Conservation (phyloP, 2,888 invertebrate species). For the Drosophila hamatofila region DNA sequence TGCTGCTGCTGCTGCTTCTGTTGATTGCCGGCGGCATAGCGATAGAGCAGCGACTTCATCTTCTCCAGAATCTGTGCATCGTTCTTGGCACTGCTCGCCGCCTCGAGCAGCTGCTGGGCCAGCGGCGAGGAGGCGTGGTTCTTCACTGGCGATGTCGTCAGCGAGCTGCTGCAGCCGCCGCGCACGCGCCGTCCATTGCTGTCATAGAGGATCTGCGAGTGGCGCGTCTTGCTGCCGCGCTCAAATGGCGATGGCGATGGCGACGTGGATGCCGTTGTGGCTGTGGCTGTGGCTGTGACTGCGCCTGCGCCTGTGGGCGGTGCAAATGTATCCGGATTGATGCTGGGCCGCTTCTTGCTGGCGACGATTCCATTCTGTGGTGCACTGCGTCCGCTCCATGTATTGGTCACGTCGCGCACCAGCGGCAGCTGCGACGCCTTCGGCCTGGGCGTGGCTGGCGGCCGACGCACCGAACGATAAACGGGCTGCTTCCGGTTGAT, state of each 20-base stretch:
- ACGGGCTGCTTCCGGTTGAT: constrained; percentile 84
- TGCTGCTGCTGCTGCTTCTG: constrained; percentile 40
- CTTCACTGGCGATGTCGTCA: constrained; percentile 86
- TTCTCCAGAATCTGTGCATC: constrained; percentile 91
- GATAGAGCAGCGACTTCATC: constrained; percentile 89
- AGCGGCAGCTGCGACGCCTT: constrained; percentile 53
- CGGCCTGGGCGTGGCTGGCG: constrained; percentile 35
- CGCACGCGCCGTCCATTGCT: constrained; percentile 86
- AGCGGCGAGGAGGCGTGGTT: constrained; percentile 88
- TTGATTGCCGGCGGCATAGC: constrained; percentile 86
- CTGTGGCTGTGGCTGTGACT: neutral
- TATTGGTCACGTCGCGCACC: constrained; percentile 88
- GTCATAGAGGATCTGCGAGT: constrained; percentile 85
- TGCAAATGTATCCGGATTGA: constrained; percentile 89
- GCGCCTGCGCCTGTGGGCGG: constrained; percentile 30
- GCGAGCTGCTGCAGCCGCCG: constrained; percentile 80
- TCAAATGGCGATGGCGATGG: constrained; percentile 84
- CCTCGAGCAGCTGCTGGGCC: constrained; percentile 90
- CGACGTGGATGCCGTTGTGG: constrained; percentile 3
- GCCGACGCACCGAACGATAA: constrained; percentile 85
- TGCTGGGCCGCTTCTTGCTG: constrained; percentile 85
- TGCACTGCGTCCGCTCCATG: constrained; percentile 89
- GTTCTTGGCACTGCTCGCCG: constrained; percentile 90
- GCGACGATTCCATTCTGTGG: constrained; percentile 62
- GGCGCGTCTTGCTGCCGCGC: constrained; percentile 84